Conservation (phyloP, 2,888 invertebrate genomes). For the Xestobium rufovillosum region DNA sequence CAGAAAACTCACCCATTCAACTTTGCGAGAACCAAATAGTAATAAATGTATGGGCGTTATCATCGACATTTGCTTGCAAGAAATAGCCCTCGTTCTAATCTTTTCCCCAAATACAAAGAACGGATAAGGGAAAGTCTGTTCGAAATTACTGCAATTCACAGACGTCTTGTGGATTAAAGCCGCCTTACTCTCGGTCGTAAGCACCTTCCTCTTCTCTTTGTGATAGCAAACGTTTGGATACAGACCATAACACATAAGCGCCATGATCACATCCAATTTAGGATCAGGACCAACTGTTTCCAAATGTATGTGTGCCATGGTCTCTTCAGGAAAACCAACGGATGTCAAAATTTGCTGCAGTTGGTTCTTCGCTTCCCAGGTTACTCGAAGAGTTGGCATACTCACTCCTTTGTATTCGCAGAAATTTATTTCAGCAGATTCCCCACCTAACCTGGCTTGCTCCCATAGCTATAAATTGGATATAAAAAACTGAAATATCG, state of each 20-base stretch:
- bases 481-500: neutral
- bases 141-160: slow-evolving; percentile 82
- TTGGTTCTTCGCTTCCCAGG: slow-evolving; percentile 80
- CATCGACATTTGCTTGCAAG: slow-evolving; percentile 93
- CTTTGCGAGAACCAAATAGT: slow-evolving; percentile 85
- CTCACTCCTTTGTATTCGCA: slow-evolving; percentile 86
- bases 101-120: slow-evolving; percentile 98
- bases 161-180: slow-evolving; percentile 96
- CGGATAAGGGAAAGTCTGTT: slow-evolving; percentile 82
- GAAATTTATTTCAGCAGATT: slow-evolving; percentile 71
- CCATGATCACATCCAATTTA: slow-evolving; percentile 73
- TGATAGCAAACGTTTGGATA: slow-evolving; percentile 97
- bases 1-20: slow-evolving; percentile 60
- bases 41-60: slow-evolving; percentile 88
- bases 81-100: slow-evolving; percentile 89
- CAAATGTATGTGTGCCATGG: slow-evolving; percentile 65
- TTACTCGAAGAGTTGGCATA: slow-evolving; percentile 81
- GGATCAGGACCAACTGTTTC: slow-evolving; percentile 72
- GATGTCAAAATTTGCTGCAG: slow-evolving; percentile 52
- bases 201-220: slow-evolving; percentile 86
- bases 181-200: slow-evolving; percentile 87
- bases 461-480: slow-evolving; percentile 56
- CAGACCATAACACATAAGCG: slow-evolving; percentile 81
- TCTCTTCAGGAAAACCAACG: slow-evolving; percentile 86
- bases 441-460: slow-evolving; percentile 57